Evolutionary conservation across 2,888 invertebrate species (phyloP).

Genomic region (Physocephala rufipes): DNA sequence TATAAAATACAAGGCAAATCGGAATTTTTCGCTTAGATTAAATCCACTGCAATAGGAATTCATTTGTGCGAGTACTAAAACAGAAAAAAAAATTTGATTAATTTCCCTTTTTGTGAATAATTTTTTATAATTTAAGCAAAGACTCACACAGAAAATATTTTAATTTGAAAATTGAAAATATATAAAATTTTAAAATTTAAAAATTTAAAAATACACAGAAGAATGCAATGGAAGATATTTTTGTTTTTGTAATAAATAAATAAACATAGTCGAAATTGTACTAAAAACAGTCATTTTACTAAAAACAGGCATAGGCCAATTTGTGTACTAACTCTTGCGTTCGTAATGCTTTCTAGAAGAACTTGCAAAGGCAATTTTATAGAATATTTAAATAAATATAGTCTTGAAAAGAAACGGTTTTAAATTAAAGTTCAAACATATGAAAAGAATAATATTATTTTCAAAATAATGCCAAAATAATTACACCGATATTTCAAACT

Average conservation of each 20-base stretch:
- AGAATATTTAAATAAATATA: constrained; percentile 2
- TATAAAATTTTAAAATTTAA: constrained; percentile 36
- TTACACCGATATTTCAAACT: background rate
- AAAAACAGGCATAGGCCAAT: too few relatives aligned
- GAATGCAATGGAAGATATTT: too few relatives aligned
- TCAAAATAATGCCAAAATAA: background rate
- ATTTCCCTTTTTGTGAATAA: constrained; percentile 39
- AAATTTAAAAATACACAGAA: constrained; percentile 1
- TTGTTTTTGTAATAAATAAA: too few relatives aligned
- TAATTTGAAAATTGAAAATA: constrained; percentile 47
- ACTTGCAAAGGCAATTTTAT: constrained; percentile 4
- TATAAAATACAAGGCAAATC: constrained; percentile 88
- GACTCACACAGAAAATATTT: constrained; percentile 36
- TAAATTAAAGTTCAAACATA: constrained; percentile 37
- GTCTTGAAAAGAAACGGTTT: constrained; percentile 15
- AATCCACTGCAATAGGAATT: constrained; percentile 11
- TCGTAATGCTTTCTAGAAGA: too few relatives aligned
- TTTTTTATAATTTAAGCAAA: constrained; percentile 34
- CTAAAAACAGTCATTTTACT: constrained; percentile 20
- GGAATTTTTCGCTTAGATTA: constrained; percentile 84
- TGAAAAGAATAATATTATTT: constrained; percentile 38
- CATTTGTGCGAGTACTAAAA: constrained; percentile 3
- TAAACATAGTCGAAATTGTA: constrained; percentile 12
- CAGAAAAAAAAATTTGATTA: constrained; percentile 10
- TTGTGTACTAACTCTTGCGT: constrained; percentile 10